Evolutionary conservation across 2,888 invertebrate genomes (phyloP).

Genomic region (Lathronympha strigana): DNA sequence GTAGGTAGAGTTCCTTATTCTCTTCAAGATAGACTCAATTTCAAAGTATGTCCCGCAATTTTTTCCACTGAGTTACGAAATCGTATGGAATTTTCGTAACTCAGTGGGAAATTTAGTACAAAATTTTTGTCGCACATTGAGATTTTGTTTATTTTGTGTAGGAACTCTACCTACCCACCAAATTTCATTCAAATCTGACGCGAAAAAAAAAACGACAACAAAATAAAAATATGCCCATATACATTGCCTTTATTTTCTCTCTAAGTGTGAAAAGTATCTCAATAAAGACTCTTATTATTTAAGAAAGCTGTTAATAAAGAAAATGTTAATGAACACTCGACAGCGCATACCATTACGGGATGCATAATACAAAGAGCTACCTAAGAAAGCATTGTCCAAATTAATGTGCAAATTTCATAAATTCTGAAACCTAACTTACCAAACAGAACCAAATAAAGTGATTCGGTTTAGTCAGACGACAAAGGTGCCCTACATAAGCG

Average conservation of each 20-base stretch:
- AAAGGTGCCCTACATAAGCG: constrained; percentile 47
- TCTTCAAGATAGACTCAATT: too few relatives aligned
- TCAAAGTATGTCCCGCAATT: too few relatives aligned
- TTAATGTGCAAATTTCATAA: constrained; percentile 16
- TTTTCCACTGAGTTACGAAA: too few relatives aligned
- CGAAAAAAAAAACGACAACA: too few relatives aligned
- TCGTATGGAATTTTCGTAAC: too few relatives aligned
- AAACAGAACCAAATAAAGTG: constrained; percentile 8
- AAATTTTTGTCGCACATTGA: too few relatives aligned
- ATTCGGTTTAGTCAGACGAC: constrained; percentile 28
- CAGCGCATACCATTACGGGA: neutral
- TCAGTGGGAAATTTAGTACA: too few relatives aligned
- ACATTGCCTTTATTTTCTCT: neutral
- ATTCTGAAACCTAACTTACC: neutral
- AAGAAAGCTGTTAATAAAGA: neutral
- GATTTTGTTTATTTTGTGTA: too few relatives aligned
- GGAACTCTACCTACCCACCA: too few relatives aligned
- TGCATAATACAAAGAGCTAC: neutral
- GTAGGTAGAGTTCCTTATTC: too few relatives aligned
- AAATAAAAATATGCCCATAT: too few relatives aligned
- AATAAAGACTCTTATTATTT: neutral
- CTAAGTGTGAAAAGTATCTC: neutral
- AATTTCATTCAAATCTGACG: too few relatives aligned
- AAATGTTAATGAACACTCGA: constrained; percentile 12
- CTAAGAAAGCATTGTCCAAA: neutral